phyloP scores from a whole-genome alignment of 1,140 invertebrate species.

The Drosophila fuyamai region DNA sequence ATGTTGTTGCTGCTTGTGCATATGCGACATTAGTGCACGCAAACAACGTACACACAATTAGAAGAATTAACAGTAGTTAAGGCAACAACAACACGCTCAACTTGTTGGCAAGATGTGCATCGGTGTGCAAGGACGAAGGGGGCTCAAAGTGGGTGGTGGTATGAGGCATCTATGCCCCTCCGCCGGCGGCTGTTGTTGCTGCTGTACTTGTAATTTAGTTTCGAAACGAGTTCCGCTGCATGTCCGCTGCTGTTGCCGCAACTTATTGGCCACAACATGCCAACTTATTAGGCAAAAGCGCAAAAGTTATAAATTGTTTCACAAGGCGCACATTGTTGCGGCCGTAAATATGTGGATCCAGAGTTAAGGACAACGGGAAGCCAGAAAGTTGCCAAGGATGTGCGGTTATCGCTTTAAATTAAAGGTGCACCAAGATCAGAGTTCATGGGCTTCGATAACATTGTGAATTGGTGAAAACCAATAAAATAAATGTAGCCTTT shows the following conservation, averaged over 20 bases:
- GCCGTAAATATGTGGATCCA: slow-evolving; percentile 53
- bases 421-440: slow-evolving; percentile 16
- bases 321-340: slow-evolving; percentile 74
- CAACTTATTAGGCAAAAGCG: slow-evolving; percentile 81
- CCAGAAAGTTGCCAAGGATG: slow-evolving; percentile 49
- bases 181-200: slow-evolving; percentile 40
- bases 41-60: slow-evolving; percentile 82
- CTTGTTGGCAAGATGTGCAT: slow-evolving; percentile 56
- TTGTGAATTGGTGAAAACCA: background rate
- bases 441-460: background rate
- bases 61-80: slow-evolving; percentile 82
- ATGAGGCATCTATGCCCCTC: slow-evolving; percentile 12
- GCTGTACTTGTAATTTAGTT: slow-evolving; percentile 73
- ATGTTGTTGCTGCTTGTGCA: slow-evolving; percentile 54
- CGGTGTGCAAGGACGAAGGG: slow-evolving; percentile 22
- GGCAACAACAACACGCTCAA: slow-evolving; percentile 58
- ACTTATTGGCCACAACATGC: slow-evolving; percentile 82
- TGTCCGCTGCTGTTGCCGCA: slow-evolving; percentile 59
- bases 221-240: slow-evolving; percentile 52
- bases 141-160: background rate
- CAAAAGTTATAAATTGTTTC: slow-evolving; percentile 82
- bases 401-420: slow-evolving; percentile 15
- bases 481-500: too few species aligned
- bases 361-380: slow-evolving; percentile 54
- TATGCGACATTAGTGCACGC: slow-evolving; percentile 81